Evolutionary conservation across 2,113 vertebrate species (phyloP), one percentile per base, ranked within the genome.

Genomic region (Percopsis transmontana): DNA sequence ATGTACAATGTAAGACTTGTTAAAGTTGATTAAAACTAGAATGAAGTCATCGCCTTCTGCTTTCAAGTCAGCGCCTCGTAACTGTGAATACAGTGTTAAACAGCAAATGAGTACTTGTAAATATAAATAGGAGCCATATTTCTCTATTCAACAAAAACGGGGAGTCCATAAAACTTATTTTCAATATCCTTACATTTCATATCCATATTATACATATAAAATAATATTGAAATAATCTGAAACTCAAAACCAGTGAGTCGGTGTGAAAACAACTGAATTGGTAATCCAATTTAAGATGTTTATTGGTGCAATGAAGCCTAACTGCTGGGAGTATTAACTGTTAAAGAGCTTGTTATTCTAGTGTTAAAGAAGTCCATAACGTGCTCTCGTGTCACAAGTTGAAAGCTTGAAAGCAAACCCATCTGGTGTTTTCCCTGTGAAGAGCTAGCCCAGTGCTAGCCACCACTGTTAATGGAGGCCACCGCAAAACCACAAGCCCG

Each of bases 401-500:
- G 85, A 91, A 91, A 91, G 89, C 90, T 91, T 91, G 90, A 84
- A 19, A 55, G 54, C 3, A 12, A 77, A 63, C 33, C 45, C 88
- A 92, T 90, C 91, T 94, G 92, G 77, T 90, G 87, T 88, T 86
- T 81, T 87, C 78, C 89, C 90, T 86, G 51, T 87, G 89, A 89
- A 86, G 86, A 89, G 90, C 85, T 81, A 90, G 81, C 88, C 75
- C 84, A 87, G 87, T 84, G 89, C 53, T 73, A 81, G 84, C 91
- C 85, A 66, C 90, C 90, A 87, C 89, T 58, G 87, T 88, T 86
- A 88, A 91, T 90, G 87, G 89, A 89, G 68, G 86, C 87, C 77
- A 92, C 93, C 86, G 80, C 81, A 91, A 87, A 94, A 93, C 92
- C 91, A 58, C 88, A 86, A 89, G 86, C 87, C 87, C 90, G 87